These are phyloP conservation scores for Dendrophyllia cribrosa DNA, from an alignment of 64 coral and sea anemone genomes.

Conservation along the genomic window DNA sequence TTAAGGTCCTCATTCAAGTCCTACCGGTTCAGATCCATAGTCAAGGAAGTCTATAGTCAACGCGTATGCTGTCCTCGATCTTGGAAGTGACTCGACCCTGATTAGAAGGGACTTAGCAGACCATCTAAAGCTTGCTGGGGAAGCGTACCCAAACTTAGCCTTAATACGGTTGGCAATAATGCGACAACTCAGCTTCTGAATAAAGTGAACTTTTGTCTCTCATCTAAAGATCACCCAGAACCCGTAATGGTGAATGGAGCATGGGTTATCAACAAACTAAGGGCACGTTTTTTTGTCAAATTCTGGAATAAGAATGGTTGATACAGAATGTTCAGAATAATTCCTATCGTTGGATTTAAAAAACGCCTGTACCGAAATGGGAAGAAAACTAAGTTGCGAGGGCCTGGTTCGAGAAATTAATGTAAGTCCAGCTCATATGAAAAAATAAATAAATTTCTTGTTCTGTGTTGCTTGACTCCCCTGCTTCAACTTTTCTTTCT, in stretches of 20 bases:
- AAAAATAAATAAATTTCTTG: no score
- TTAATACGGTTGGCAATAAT: slow-evolving; percentile 33
- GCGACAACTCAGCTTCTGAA: not conserved
- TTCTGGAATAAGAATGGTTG: no score
- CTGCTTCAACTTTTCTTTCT: no score
- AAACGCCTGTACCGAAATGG: no score
- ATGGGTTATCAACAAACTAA: slow-evolving; percentile 40
- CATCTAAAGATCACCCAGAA: slow-evolving; percentile 18
- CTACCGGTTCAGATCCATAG: slow-evolving; percentile 23
- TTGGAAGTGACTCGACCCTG: slow-evolving; percentile 39
- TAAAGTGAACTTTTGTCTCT: slow-evolving; percentile 1
- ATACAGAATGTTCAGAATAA: no score
- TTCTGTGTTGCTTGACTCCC: no score
- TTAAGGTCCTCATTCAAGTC: slow-evolving; percentile 10
- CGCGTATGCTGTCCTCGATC: slow-evolving; percentile 13
- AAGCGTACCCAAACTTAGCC: not conserved
- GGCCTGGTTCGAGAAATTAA: no score
- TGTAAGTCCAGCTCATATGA: no score
- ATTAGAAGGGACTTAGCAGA: slow-evolving; percentile 41
- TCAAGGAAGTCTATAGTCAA: not conserved
- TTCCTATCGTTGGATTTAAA: no score
- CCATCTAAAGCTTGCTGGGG: slow-evolving; percentile 20
- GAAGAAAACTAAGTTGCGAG: no score
- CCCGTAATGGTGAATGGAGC: slow-evolving; percentile 1
- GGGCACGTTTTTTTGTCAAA: no score